Percentiles rank a stretch among this genome's conserved stretches.
Evolutionary conservation across 1,140 invertebrate genomes (phyloP).

Genomic region (Stenopsyche tienmushanensis): DNA sequence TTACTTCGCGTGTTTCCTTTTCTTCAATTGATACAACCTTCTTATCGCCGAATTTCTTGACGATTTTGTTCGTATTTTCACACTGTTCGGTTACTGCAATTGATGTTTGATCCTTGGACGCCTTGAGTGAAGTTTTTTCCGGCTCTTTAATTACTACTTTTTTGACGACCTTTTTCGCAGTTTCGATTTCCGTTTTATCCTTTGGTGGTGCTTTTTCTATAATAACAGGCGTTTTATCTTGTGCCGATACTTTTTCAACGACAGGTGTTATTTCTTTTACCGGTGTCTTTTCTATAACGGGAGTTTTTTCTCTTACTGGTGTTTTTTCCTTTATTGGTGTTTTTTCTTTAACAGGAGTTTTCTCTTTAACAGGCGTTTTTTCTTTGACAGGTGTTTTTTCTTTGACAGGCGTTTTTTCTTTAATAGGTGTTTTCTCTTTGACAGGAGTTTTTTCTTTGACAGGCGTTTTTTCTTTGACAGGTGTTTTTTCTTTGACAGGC

Average conservation of each 20-base stretch:
- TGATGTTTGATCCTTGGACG: neutral
- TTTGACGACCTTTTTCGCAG: neutral
- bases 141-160: neutral
- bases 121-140: too few relatives aligned
- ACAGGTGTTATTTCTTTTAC: neutral
- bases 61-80: neutral
- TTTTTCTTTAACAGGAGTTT: neutral
- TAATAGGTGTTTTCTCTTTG: neutral
- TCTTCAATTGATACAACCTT: constrained; percentile 16
- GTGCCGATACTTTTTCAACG: neutral
- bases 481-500: neutral
- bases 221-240: neutral
- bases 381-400: neutral
- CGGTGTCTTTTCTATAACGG: neutral
- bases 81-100: neutral
- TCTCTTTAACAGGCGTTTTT: neutral
- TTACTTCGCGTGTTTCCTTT: too few relatives aligned
- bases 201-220: constrained; percentile 13
- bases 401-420: neutral
- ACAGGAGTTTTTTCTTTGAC: neutral
- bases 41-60: constrained; percentile 28
- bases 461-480: neutral
- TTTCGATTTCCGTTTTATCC: neutral
- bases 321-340: neutral
- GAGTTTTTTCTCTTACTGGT: neutral